phyloP scores from a whole-genome alignment of 2,888 invertebrate species.

The Athrips mouffetella region DNA sequence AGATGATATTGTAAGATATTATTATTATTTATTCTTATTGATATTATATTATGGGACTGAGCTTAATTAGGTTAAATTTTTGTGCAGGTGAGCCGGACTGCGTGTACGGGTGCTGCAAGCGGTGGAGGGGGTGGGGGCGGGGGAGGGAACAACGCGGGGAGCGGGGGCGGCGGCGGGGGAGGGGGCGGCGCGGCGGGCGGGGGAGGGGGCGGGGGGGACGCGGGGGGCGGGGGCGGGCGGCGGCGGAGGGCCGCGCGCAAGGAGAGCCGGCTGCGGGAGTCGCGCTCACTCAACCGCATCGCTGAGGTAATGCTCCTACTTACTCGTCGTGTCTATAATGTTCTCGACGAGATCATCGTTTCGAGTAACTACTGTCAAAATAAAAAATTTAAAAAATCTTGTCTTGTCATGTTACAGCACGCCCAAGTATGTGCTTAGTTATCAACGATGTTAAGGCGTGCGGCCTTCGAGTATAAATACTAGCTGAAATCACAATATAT shows the following conservation, averaged over 20 bases:
- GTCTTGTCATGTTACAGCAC: too few relatives aligned
- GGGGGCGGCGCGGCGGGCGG: constrained; percentile 33
- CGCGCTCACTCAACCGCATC: constrained; percentile 90
- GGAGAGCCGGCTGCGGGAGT: constrained; percentile 82
- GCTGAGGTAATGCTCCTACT: constrained; percentile 74
- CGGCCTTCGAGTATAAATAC: too few relatives aligned
- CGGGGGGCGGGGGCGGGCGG: constrained; percentile 31
- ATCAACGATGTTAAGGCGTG: too few relatives aligned
- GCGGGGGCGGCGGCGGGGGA: constrained; percentile 57
- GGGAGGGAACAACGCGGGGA: constrained; percentile 63
- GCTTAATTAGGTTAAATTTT: neutral
- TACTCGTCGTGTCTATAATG: neutral
- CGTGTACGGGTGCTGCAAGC: constrained; percentile 25
- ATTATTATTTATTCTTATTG: too few relatives aligned
- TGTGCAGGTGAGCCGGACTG: constrained; percentile 26
- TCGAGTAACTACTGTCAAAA: too few relatives aligned
- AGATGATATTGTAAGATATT: too few relatives aligned
- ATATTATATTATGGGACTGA: neutral
- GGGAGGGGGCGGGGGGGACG: constrained; percentile 38
- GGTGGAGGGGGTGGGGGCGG: constrained; percentile 41
- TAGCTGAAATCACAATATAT: too few relatives aligned
- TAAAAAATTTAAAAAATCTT: too few relatives aligned
- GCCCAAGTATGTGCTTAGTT: too few relatives aligned
- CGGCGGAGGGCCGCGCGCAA: constrained; percentile 63
- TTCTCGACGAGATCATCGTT: too few relatives aligned